phyloP scores from a whole-genome alignment of 1,140 invertebrate genomes.

The Monomorium pharaonis region DNA sequence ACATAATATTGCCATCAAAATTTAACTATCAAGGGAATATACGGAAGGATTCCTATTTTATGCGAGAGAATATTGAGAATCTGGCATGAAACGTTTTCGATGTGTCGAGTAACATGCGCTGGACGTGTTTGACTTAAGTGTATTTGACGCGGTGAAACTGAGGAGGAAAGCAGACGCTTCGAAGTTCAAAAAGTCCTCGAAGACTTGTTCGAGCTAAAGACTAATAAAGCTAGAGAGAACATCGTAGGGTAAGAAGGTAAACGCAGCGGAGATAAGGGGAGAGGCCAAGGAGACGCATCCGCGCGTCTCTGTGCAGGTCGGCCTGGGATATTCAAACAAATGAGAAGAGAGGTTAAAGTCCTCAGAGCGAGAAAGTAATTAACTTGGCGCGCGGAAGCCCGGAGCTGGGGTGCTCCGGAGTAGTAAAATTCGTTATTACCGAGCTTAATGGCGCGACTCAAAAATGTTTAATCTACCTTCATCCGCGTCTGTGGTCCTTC shows the following conservation, averaged over 20 bases:
- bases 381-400: slow-evolving; percentile 49
- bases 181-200: slow-evolving; percentile 56
- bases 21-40: neutral
- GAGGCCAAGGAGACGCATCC: slow-evolving; percentile 39
- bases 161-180: slow-evolving; percentile 14
- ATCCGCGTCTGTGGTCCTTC: slow-evolving; percentile 41
- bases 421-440: slow-evolving; percentile 72
- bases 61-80: neutral
- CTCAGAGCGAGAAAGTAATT: slow-evolving; percentile 72
- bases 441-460: slow-evolving; percentile 67
- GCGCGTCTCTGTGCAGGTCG: slow-evolving; percentile 38
- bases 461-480: slow-evolving; percentile 72
- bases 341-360: slow-evolving; percentile 69
- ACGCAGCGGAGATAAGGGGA: slow-evolving; percentile 56
- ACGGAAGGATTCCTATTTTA: neutral
- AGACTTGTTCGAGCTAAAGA: slow-evolving; percentile 62
- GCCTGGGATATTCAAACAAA: slow-evolving; percentile 69
- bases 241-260: slow-evolving; percentile 65
- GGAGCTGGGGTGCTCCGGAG: neutral
- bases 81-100: neutral
- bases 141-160: slow-evolving; percentile 53
- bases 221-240: slow-evolving; percentile 70
- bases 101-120: slow-evolving; percentile 10
- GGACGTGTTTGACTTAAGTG: slow-evolving; percentile 31
- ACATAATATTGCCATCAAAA: neutral